Percentiles rank a stretch among this genome's conserved stretches.
phyloP scores from a whole-genome alignment of 2,797 vertebrate species.

The Lindbergichthys nudifrons region DNA sequence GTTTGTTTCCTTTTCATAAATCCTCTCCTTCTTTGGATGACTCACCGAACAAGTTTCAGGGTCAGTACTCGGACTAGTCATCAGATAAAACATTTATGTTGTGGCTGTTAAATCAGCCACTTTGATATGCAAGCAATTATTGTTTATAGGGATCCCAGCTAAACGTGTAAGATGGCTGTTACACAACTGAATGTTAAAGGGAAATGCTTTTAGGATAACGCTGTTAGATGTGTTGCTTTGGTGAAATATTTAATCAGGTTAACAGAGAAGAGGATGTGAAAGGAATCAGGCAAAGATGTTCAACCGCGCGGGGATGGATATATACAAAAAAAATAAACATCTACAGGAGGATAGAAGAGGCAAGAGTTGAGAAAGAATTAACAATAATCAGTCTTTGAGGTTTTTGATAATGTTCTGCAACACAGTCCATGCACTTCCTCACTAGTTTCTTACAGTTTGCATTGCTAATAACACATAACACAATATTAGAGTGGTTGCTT shows the following conservation, averaged over 20 bases:
- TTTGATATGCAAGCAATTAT: background rate
- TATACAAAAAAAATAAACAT: background rate
- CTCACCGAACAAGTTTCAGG: constrained; percentile 6
- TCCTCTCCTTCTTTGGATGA: constrained; percentile 54
- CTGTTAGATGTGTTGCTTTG: background rate
- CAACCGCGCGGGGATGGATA: constrained; percentile 23
- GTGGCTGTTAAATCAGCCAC: background rate
- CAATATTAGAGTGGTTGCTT: constrained; percentile 21
- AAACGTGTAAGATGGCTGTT: background rate
- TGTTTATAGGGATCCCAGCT: background rate
- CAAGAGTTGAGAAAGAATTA: constrained; percentile 47
- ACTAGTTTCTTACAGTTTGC: constrained; percentile 30
- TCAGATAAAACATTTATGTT: background rate
- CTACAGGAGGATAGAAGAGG: constrained; percentile 40
- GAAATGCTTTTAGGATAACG: background rate
- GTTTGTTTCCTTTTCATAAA: constrained; percentile 60
- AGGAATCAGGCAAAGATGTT: constrained; percentile 67
- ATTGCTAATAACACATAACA: constrained; percentile 33
- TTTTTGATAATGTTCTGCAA: constrained; percentile 22
- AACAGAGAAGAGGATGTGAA: constrained; percentile 52
- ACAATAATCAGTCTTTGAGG: constrained; percentile 22
- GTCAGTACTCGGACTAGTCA: background rate
- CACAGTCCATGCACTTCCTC: constrained; percentile 56
- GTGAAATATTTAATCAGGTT: constrained; percentile 9
- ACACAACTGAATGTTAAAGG: background rate